These are phyloP conservation scores for Hydriomena furcata DNA, from an alignment of 2,888 invertebrate genomes.

Conservation along the genomic window DNA sequence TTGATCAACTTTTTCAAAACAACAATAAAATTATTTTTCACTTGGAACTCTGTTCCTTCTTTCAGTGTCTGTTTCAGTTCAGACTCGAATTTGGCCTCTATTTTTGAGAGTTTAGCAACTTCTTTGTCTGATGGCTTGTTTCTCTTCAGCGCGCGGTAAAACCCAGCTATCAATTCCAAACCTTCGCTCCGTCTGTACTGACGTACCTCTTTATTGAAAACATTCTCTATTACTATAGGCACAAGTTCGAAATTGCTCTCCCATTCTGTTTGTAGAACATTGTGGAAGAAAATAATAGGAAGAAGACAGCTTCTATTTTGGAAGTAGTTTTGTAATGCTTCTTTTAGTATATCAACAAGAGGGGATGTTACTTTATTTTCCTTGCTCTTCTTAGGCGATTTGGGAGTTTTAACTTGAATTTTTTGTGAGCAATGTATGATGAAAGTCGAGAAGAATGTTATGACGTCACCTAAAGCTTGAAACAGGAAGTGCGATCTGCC, in stretches of 20 bases:
- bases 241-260: conserved; percentile 84
- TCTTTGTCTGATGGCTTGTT: conserved; percentile 63
- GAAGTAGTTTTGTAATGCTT: conserved; percentile 84
- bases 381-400: conserved; percentile 61
- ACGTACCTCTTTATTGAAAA: conserved; percentile 84
- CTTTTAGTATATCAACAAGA: conserved; percentile 76
- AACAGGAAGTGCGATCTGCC: conserved; percentile 85
- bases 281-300: conserved; percentile 86
- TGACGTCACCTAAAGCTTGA: conserved; percentile 86
- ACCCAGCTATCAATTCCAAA: conserved; percentile 85
- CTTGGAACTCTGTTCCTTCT: conserved; percentile 59
- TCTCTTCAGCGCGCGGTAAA: conserved; percentile 85
- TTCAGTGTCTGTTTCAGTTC: conserved; percentile 66
- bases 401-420: conserved; percentile 53
- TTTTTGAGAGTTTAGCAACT: conserved; percentile 56
- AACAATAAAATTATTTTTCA: conserved; percentile 83
- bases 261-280: conserved; percentile 86
- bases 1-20: conserved; percentile 81
- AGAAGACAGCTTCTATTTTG: conserved; percentile 85
- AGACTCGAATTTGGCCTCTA: conserved; percentile 76
- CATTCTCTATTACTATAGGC: conserved; percentile 81
- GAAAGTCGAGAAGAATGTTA: conserved; percentile 86
- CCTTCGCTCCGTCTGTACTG: conserved; percentile 87
- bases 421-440: conserved; percentile 85
- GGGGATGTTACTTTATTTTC: conserved; percentile 44